Evolutionary conservation across 2,113 vertebrate species (phyloP), one percentile per base, ranked within the genome.

Genomic region (Sinocyclocheilus anshuiensis): DNA sequence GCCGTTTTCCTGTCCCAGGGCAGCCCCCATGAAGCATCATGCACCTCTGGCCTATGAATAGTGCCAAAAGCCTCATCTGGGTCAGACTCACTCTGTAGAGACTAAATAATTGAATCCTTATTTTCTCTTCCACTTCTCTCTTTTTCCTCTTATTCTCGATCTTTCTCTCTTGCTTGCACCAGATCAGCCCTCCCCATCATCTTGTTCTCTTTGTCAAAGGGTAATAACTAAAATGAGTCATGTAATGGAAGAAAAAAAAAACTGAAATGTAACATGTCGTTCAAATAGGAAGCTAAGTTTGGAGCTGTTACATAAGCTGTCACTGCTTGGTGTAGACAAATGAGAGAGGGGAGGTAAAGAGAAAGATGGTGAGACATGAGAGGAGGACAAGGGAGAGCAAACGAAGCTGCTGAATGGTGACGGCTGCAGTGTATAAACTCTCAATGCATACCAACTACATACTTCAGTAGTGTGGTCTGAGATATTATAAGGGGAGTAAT

Each of bases 171-270:
- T 89, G 76, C 16, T 87, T 87, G 88, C 90, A 86, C 91, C 90
- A 91, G 92, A 91, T 94, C 92, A 91, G 87, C 89, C 91, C 90
- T 86, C 83, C 89, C 87, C 84, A 29, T 89, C 81, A 83, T 65
- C 88, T 82, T 90, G 87, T 87, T 88, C 90, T 65, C 57, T 80
- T 88, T 89, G 87, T 89, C 90, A 90, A 92, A 94, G 91, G 91
- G 92, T 91, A 93, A 90, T 91, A 93, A 92, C 92, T 93, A 91
- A 92, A 93, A 91, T 94, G 93, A 95, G 91, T 95, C 93, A 95
- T 94, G 94, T 93, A 93, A 91, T 90, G 90, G 89, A 89, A 90
- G 92, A 86, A 91, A 93, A 74, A 29, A 91, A 85, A 72, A 10
- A 4, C 20, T 16, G 77, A 84, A 87, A 55, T 55, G 84, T 82